Evolutionary conservation across 2,797 vertebrate species (phyloP).

Genomic region (Lerista edwardsae): DNA sequence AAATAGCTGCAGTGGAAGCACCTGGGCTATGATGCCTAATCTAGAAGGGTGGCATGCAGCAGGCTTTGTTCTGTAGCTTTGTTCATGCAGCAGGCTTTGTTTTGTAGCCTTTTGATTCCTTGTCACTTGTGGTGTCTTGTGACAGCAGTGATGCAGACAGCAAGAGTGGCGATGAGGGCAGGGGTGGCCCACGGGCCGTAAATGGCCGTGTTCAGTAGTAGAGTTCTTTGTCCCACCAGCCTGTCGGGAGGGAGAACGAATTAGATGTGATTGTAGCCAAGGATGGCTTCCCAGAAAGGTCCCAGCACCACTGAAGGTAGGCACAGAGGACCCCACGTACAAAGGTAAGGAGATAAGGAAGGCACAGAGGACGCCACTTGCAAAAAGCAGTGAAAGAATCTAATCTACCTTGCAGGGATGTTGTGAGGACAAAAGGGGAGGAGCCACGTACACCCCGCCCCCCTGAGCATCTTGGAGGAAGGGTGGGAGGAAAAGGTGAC

Average conservation of each 20-base stretch:
- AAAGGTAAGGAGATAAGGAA: too few species aligned
- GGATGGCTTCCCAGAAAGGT: too few species aligned
- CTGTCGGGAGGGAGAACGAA: slow-evolving; percentile 66
- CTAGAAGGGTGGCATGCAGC: neutral
- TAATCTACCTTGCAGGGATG: too few species aligned
- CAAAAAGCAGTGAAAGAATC: too few species aligned
- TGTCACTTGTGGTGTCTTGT: neutral
- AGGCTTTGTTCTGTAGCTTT: too few species aligned
- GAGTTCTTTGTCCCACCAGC: slow-evolving; percentile 90
- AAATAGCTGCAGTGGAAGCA: neutral
- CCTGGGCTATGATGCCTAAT: neutral
- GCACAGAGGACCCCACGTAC: too few species aligned
- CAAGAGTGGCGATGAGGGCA: neutral
- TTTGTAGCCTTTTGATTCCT: neutral
- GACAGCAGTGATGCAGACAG: neutral
- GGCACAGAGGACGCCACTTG: too few species aligned
- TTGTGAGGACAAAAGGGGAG: neutral
- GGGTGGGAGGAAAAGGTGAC: neutral
- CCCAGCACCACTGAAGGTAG: neutral
- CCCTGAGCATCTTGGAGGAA: too few species aligned
- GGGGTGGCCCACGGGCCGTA: neutral
- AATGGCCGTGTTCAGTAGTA: slow-evolving; percentile 78
- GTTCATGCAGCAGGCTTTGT: neutral
- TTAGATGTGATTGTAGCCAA: neutral
- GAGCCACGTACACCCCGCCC: too few species aligned